These are phyloP conservation scores for Epinephelus fuscoguttatus DNA, from an alignment of 2,113 vertebrate genomes.

Conservation along the genomic window DNA sequence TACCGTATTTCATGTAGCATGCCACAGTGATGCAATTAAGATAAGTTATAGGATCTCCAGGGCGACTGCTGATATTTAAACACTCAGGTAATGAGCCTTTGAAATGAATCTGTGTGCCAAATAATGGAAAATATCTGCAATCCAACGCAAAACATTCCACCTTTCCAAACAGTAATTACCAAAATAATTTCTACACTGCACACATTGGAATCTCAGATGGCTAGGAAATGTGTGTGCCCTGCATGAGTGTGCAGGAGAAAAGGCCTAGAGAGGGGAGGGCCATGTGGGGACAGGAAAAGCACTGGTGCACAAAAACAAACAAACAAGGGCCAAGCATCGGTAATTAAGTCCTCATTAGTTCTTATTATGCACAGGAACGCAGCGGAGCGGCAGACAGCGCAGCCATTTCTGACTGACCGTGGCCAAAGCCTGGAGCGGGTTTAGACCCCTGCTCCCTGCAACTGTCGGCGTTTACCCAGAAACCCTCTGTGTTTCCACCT, in stretches of 20 bases:
- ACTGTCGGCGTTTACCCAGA: conserved; percentile 50
- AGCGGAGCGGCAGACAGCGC: conserved; percentile 61
- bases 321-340: conserved; percentile 69
- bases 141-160: not conserved
- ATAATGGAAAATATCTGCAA: conserved; percentile 9
- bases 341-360: conserved; percentile 82
- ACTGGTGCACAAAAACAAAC: conserved; percentile 75
- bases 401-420: conserved; percentile 46
- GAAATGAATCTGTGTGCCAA: conserved; percentile 8
- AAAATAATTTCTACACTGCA: conserved; percentile 15
- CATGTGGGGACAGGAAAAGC: conserved; percentile 66
- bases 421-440: conserved; percentile 33
- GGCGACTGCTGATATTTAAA: not conserved
- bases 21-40: conserved; percentile 34
- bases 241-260: not conserved
- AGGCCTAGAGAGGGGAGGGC: conserved; percentile 14
- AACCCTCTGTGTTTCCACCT: conserved; percentile 67
- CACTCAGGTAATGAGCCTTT: conserved; percentile 34
- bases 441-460: conserved; percentile 16
- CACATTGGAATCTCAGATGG: conserved; percentile 34
- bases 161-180: conserved; percentile 25
- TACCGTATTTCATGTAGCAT: not conserved
- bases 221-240: conserved; percentile 25
- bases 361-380: conserved; percentile 69
- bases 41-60: conserved; percentile 2